Percentiles rank a stretch among this genome's conserved stretches.
phyloP scores from a whole-genome alignment of 2,113 vertebrate species.

The Aythya baeri region DNA sequence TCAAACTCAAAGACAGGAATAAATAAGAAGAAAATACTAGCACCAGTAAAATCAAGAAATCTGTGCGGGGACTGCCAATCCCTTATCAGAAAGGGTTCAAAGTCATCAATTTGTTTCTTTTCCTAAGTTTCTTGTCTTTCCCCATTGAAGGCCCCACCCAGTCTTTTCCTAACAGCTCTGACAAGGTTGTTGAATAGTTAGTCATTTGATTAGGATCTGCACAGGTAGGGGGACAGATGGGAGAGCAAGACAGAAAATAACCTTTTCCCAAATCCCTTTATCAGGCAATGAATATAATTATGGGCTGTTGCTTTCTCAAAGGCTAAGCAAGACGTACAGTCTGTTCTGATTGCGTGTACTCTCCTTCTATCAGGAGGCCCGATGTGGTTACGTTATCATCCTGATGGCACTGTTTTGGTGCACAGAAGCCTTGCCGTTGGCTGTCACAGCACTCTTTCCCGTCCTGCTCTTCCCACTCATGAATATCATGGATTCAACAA shows the following conservation, averaged over 20 bases:
- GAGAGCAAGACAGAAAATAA: not conserved
- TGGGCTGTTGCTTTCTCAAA: not conserved
- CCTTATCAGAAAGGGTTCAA: slow-evolving; percentile 21
- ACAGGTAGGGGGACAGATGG: not conserved
- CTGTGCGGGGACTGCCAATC: not conserved
- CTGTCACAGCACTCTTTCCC: slow-evolving; percentile 88
- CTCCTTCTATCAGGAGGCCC: slow-evolving; percentile 78
- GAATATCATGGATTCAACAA: slow-evolving; percentile 87
- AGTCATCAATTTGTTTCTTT: not conserved
- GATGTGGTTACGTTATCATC: slow-evolving; percentile 87
- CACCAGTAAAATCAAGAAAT: slow-evolving; percentile 44
- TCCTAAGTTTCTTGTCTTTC: not conserved
- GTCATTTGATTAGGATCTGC: not conserved
- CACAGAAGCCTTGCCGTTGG: slow-evolving; percentile 89
- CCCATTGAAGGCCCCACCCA: not conserved
- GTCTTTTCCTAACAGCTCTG: not conserved
- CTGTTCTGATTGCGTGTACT: not conserved
- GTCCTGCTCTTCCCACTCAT: slow-evolving; percentile 90
- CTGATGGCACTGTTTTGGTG: slow-evolving; percentile 95
- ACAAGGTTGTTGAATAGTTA: not conserved
- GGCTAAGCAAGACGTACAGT: not conserved
- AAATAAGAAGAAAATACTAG: not conserved
- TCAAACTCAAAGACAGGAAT: not conserved
- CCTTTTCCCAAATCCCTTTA: not conserved
- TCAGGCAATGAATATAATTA: not conserved